A percentile compares a stretch with the other conserved stretches of the same genome.
These are phyloP conservation scores for Halisarca cf. caerulea DNA, from an alignment of 37 sponge, comb jelly and placozoan genomes.

Conservation along the genomic window DNA sequence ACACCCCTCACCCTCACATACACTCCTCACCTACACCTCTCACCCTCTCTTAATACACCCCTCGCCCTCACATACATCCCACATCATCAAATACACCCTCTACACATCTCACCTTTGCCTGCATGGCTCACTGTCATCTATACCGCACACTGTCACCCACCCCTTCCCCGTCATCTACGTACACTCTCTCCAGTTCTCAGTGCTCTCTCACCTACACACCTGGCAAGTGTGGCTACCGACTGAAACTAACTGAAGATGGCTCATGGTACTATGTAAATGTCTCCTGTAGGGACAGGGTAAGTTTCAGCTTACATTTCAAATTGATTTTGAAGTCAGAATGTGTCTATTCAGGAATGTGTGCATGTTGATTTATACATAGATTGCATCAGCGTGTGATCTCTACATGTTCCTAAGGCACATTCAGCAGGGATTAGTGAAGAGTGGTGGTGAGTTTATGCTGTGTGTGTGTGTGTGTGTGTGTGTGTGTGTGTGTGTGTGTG, in stretches of 20 bases:
- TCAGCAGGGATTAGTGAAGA: constrained; percentile 65
- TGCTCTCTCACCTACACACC: neutral
- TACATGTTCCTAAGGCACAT: constrained; percentile 66
- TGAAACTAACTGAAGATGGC: constrained; percentile 37
- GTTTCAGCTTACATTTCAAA: neutral
- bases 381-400: constrained; percentile 39
- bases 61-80: no score
- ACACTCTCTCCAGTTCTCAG: constrained; percentile 1
- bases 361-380: neutral
- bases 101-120: no score
- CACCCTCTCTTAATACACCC: no score
- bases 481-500: neutral
- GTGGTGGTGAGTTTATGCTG: constrained; percentile 41
- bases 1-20: no score
- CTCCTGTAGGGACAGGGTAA: constrained; percentile 46
- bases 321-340: neutral
- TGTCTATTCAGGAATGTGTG: no score
- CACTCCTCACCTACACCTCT: no score
- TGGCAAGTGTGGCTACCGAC: neutral
- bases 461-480: neutral
- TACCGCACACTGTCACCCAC: neutral
- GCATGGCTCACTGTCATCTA: no score
- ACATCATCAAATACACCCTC: no score
- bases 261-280: constrained; percentile 41
- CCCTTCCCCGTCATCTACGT: neutral